Evolutionary conservation across 1,140 invertebrate genomes (phyloP), one percentile per base, ranked within the genome.

Genomic region (Drosophila miranda): DNA sequence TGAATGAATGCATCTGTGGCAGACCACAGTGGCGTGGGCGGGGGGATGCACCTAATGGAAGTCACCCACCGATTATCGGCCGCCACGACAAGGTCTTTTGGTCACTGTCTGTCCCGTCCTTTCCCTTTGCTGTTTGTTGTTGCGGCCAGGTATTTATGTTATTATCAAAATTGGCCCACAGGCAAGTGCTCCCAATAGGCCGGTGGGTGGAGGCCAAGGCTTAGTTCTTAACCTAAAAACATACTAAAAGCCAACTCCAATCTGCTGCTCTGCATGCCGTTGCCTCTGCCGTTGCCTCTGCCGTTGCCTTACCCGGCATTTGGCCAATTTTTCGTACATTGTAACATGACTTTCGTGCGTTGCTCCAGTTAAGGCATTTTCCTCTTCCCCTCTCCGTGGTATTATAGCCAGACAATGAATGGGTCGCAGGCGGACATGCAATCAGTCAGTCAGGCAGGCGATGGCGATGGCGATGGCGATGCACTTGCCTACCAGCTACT

Each of bases 171-270:
- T 80, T 80, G 78, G 34, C 78, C 66, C 43, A 42, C 62, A 68
- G 62, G 64, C 64, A 68, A 23, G 45, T 46, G 30, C 50, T 68
- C 19, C 19, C 62, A 68, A 56, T 68, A 38, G 34, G 34, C 34
- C 38, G 14, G 5, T 21, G 46, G 30, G 19, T 14, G 49, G 30
- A 70, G 81, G 81, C 81, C 81, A 84, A 84, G 81, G 82, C 81
- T 84, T 61, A 84, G 82, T 68, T 84, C 82, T 84, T 84, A 81
- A 84, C 81, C 81, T 86, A 84, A 78, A 84, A 84, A 84, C 81
- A 84, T 86, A 87, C 77, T 77, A 61, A 80, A 38, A 63, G 55
- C 42, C 51, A 23, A 30, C 52, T 68, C 43, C 34, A 53, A 52
- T 13, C 34, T 38, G 34, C 34, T 11, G 8, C 30, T 9, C 19